Evolutionary conservation across 1,140 invertebrate genomes (phyloP).

Genomic region (Chionoecetes opilio): DNA sequence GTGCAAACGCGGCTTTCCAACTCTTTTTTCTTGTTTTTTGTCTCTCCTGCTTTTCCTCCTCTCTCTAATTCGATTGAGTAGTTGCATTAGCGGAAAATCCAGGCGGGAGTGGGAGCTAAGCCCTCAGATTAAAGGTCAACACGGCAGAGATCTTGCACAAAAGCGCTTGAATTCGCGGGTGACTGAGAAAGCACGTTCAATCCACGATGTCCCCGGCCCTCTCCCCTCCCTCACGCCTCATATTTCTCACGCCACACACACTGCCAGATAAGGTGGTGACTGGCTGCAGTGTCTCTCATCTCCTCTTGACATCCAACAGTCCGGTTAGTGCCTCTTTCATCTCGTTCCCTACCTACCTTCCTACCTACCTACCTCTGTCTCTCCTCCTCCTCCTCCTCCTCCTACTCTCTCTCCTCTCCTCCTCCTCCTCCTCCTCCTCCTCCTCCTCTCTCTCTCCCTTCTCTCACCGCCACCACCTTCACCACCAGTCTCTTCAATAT

Average conservation of each 20-base stretch:
- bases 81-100: constrained; percentile 28
- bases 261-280: constrained; percentile 25
- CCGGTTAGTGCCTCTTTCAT: constrained; percentile 25
- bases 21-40: neutral
- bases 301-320: constrained; percentile 17
- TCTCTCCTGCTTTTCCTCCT: neutral
- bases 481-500: constrained; percentile 6
- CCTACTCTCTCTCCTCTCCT: neutral
- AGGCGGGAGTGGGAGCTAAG: constrained; percentile 23
- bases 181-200: constrained; percentile 27
- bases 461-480: neutral
- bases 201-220: neutral
- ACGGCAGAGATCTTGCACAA: constrained; percentile 27
- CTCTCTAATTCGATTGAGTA: constrained; percentile 30
- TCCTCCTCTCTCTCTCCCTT: neutral
- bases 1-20: neutral
- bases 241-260: constrained; percentile 2
- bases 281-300: constrained; percentile 25
- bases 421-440: neutral
- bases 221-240: constrained; percentile 14
- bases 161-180: constrained; percentile 5
- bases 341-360: neutral
- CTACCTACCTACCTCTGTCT: neutral
- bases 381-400: neutral
- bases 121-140: constrained; percentile 28